Evolutionary conservation across 53 echinoderm and acorn worm species (phyloP), one percentile per base, ranked within the genome.

Genomic region (Hippasteria phrygiana): DNA sequence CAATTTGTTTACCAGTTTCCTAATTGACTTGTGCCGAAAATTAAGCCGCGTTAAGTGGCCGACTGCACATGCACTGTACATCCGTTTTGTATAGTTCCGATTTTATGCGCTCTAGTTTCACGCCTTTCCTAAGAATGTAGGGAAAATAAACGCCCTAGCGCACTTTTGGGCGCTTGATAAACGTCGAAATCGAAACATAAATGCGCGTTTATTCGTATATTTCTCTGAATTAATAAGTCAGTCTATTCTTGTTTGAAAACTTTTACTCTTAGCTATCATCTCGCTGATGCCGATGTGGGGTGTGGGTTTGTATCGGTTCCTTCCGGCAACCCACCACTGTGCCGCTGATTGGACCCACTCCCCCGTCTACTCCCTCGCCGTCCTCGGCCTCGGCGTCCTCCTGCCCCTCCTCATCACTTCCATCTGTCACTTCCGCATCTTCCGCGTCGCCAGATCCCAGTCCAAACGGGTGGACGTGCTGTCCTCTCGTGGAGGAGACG

Each of bases 271-370:
- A 81, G 79, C 79, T 22, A 29, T 65, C 65, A 81, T 81, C 81
- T 81, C 81, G 0, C 65, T 81, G 35, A 31, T 81, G 45, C 81
- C 81, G 46, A n/a, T 45, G 9, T 64, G 26, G 41, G 81, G 64
- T 45, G 81, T 81, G 43, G 81, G 81, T n/a, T 7, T 81, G 81
- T 81, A 81, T 45, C 81, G 81, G 16, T 81, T 81, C 81, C 81
- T 81, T 3, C 81, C 81, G 10, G 81, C 81, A 1, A 32, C 81
- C 14, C 66, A 81, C 81, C 81, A 81, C 65, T 81, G 81, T 47
- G 18, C 81, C 43, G 26, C 65, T 1, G 81, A 81, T 18, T 81
- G 81, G 81, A 81, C 64, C 14, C 14, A 45, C 18, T 81, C 81
- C 38, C 32, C 81, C 24, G 64, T 62, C 64, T 81, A 81, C 34